Base-by-base conservation (phyloP, 1,140 invertebrate genomes). In the Heliconius hewitsoni region DNA sequence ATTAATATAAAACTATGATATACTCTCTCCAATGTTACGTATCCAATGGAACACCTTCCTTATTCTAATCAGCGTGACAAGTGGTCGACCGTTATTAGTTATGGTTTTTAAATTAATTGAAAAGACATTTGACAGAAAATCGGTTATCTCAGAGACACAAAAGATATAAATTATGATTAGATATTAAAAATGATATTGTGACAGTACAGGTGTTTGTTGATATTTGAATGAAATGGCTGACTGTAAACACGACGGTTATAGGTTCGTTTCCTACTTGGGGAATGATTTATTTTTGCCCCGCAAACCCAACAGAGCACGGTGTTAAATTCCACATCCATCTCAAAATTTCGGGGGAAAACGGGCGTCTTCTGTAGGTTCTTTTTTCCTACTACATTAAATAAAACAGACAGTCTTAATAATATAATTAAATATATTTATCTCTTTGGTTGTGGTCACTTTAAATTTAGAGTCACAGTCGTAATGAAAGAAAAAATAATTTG, bases 41-140 rank as follows among this genome's bases (percentile, higher is more conserved):
- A 13, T n/a, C 16, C 8, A 0, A 57, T n/a, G n/a, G 60, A 66
- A 30, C 60, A 11, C 16, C 60, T 66, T 57, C n/a, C 55, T 30
- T 16, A 66, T 66, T 66, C 27, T 66, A 66, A 66, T 66, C 60
- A 66, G 60, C 60, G 60, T 66, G 60, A 66, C 60, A 66, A 66
- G 27, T 66, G 4, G 60, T 30, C 27, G 60, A 66, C 27, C 60
- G 60, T 30, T 66, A 18, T 66, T 23, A 30, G 60, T 30, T 66
- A 30, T 66, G 60, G 60, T 66, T 66, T 66, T 30, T 30, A 60
- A 23, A 66, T 66, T 66, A 66, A 30, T 60, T 60, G n/a, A 27
- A 60, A 60, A n/a, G 6, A 11, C 1, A 11, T 60, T 11, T 60
- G n/a, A 60, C 3, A 23, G 0, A 66, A 66, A 66, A n/a, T 30